phyloP scores from a whole-genome alignment of 2,797 vertebrate genomes.

The Macropus fuliginosus region DNA sequence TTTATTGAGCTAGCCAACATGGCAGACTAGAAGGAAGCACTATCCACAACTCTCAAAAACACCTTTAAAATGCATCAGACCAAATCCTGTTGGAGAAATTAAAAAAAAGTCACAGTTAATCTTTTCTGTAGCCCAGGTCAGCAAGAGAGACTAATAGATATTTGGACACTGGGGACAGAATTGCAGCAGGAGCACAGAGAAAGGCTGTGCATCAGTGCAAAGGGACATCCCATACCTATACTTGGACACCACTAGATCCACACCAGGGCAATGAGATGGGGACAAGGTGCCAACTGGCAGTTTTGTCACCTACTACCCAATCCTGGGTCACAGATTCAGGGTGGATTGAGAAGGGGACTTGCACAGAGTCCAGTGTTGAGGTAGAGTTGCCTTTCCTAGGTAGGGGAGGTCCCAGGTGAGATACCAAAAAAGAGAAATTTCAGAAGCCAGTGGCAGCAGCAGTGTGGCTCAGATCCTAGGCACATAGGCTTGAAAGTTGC shows the following conservation, averaged over 20 bases:
- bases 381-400: neutral
- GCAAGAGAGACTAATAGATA: no score
- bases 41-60: no score
- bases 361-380: neutral
- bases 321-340: neutral
- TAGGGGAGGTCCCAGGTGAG: neutral
- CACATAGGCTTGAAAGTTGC: no score
- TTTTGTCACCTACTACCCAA: neutral
- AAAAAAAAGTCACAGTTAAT: no score
- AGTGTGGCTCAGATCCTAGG: neutral
- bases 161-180: no score
- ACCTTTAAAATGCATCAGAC: no score
- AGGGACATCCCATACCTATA: no score
- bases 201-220: no score
- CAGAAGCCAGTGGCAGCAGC: neutral
- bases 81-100: no score
- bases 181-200: neutral
- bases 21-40: no score
- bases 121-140: no score
- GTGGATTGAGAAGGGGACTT: neutral
- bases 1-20: no score
- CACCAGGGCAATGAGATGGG: neutral
- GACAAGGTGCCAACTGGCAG: neutral
- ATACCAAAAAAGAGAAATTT: neutral
- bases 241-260: neutral